Base-by-base conservation (phyloP, 2,113 vertebrate species). In the Melierax canorus region DNA sequence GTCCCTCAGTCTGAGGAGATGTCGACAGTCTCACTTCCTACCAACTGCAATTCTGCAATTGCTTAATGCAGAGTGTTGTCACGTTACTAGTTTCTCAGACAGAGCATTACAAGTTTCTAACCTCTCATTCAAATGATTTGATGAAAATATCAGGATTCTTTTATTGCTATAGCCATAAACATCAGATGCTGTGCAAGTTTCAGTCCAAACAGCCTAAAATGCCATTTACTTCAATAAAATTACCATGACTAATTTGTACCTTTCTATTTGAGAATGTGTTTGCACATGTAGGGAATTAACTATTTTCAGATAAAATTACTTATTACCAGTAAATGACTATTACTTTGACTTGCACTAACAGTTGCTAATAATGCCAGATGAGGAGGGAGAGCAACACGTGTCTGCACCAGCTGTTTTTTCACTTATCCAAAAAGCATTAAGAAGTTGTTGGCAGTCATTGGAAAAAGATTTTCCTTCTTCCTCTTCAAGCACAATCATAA, bases 391-490 rank as follows among this genome's bases (percentile, higher is more conserved):
- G 14, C 19, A 92, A 77, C 72, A 95, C 2, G 6, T 81, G 91
- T 75, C 36, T 86, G 41, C 76, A 89, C 60, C 95, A 97, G 86
- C 92, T 94, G 95, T 63, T 94, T 43, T 58, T 75, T 72, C 39
- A 63, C 24, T 67, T 72, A 75, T 34, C 43, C 74, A 92, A 63
- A 96, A 86, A 78, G 56, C 68, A 84, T 19, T 26, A 71, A 94
- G 69, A 80, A 68, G 60, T 64, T 68, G 29, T 72, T 92, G 85
- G 66, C 88, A 92, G 69, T 36, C 84, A 81, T 39, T 3, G 6
- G 53, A 86, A 91, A 86, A 92, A 75, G 60, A 81, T 67, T 91
- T 82, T 82, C 38, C 48, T 96, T 94, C 62, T 81, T 94, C 39
- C 36, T 89, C 59, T 89, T 87, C 62, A 80, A 72, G 48, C 39